These are phyloP conservation scores for Drosophila lini DNA, from an alignment of 1,140 invertebrate genomes.

Conservation along the genomic window DNA sequence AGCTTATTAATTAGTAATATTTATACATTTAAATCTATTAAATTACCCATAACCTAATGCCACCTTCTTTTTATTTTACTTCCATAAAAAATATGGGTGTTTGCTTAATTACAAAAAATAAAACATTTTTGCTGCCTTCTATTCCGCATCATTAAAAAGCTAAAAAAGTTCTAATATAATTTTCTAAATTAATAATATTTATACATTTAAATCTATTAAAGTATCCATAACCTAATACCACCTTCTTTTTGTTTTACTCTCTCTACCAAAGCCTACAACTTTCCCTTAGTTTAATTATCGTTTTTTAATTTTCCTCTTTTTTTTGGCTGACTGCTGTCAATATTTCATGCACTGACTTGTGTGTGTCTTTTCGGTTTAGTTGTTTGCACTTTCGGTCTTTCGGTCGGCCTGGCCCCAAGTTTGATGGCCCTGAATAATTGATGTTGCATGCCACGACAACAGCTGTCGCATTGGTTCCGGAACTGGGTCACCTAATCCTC, in stretches of 20 bases:
- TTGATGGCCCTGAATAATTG: conserved; percentile 73
- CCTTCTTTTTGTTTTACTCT: background rate
- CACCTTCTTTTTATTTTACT: no score
- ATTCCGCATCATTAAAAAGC: background rate
- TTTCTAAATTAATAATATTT: background rate
- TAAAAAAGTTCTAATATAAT: background rate
- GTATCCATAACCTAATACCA: background rate
- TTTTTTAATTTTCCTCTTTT: conserved; percentile 13
- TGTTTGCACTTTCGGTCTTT: conserved; percentile 45
- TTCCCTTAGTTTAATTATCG: conserved; percentile 43
- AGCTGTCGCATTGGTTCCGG: conserved; percentile 40
- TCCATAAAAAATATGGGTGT: no score
- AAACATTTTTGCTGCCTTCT: no score
- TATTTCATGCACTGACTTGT: conserved; percentile 55
- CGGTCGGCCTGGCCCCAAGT: conserved; percentile 32
- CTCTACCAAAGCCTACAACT: conserved; percentile 24
- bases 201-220: background rate
- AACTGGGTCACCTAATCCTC: conserved; percentile 78
- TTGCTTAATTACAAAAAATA: no score
- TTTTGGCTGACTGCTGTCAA: conserved; percentile 45
- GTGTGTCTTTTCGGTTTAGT: conserved; percentile 48
- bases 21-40: no score
- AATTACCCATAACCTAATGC: no score
- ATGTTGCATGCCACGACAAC: conserved; percentile 56
- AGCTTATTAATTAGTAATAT: no score